A percentile compares a stretch with the other conserved stretches of the same genome.
phyloP scores from a whole-genome alignment of 30 jellyfish, hydroid and myxozoan species.

The Aurelia sp. region DNA sequence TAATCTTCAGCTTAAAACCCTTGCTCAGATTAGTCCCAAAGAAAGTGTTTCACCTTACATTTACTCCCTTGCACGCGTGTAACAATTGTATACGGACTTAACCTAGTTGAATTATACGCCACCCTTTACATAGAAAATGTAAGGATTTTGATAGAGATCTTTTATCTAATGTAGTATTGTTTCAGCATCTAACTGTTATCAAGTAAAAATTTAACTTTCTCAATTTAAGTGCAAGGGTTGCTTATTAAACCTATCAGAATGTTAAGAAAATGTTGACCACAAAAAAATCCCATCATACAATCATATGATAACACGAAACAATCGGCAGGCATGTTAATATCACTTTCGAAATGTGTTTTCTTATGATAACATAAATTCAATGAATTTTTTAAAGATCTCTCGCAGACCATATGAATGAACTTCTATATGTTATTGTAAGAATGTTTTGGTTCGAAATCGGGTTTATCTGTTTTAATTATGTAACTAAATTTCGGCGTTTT shows the following conservation, averaged over 20 bases:
- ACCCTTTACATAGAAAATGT: not conserved
- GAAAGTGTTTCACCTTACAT: no score
- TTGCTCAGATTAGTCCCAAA: no score
- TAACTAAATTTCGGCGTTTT: constrained; percentile 50
- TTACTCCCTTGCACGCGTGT: constrained; percentile 57
- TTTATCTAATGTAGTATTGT: constrained; percentile 26
- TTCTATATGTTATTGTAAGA: constrained; percentile 17
- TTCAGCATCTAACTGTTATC: not conserved
- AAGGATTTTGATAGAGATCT: constrained; percentile 19
- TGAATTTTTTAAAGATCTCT: constrained; percentile 1
- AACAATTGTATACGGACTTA: not conserved
- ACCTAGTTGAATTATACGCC: constrained; percentile 12
- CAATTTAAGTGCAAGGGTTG: constrained; percentile 13
- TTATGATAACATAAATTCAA: constrained; percentile 12
- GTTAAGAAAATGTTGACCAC: not conserved
- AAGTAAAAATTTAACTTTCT: not conserved
- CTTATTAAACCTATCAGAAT: not conserved
- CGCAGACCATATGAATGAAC: constrained; percentile 30
- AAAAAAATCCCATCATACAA: constrained; percentile 3
- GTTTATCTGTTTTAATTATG: constrained; percentile 16
- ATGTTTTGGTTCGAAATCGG: not conserved
- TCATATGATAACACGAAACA: not conserved
- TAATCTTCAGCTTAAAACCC: no score
- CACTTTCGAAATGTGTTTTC: constrained; percentile 1
- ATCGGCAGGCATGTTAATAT: constrained; percentile 1